phyloP scores from a whole-genome alignment of 2,113 vertebrate genomes.

The Talpa occidentalis region DNA sequence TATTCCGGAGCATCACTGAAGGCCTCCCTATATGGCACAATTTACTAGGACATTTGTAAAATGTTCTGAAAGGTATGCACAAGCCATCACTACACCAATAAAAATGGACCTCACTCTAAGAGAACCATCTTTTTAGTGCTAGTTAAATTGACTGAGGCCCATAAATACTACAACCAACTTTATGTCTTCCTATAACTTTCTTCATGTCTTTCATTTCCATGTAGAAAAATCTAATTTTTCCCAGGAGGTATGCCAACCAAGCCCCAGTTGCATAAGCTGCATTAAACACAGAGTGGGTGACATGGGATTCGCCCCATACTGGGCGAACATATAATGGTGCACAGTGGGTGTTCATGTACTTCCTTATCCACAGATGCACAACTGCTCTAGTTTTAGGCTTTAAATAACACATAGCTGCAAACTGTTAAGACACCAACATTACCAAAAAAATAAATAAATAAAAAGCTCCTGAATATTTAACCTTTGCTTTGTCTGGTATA shows the following conservation, averaged over 20 bases:
- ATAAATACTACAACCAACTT: not conserved
- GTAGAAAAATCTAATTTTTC: not conserved
- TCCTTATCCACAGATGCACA: not conserved
- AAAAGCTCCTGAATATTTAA: not conserved
- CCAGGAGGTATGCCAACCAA: not conserved
- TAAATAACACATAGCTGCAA: not conserved
- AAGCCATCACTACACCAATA: not conserved
- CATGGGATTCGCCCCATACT: too few species aligned
- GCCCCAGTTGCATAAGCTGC: not conserved
- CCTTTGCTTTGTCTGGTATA: not conserved
- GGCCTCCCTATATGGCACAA: not conserved
- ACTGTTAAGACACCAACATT: not conserved
- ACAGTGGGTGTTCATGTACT: too few species aligned
- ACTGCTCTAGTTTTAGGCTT: not conserved
- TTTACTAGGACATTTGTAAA: not conserved
- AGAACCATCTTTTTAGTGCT: not conserved
- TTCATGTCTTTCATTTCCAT: not conserved
- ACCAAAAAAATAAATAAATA: not conserved
- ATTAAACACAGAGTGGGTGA: not conserved
- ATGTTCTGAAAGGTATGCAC: too few species aligned
- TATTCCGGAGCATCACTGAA: not conserved
- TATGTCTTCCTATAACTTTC: not conserved
- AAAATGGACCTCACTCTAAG: not conserved
- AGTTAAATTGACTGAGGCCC: not conserved
- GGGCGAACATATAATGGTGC: not conserved